Evolutionary conservation across 1,140 invertebrate species (phyloP), one percentile per base, ranked within the genome.

Genomic region (Caenorhabditis briggsae): DNA sequence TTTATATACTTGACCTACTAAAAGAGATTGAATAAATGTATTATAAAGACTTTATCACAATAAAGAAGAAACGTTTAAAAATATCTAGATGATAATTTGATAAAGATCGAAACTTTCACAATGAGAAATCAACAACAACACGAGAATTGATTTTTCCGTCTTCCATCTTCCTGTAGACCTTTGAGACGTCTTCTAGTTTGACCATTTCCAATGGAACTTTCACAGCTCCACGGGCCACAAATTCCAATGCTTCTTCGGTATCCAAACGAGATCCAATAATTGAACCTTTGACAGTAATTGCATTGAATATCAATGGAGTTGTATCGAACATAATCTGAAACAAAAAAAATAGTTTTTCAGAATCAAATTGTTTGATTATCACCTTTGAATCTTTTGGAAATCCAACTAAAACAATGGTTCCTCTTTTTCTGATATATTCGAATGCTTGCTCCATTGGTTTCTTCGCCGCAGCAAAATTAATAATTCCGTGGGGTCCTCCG

Each of bases 191-290:
- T 56, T 89, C 83, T 20, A 89, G 82, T 14, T 48, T 59, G 14
- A 83, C 55, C 12, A 88, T 25, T 59, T 89, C 87, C 20, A 88
- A 50, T n/a, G 88, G 88, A 11, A 86, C 48, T 25, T 89, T 89
- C 41, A 89, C 84, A 11, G 56, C n/a, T 86, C 87, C 88, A 53
- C 87, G 74, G 43, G 64, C 25, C 2, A 89, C 53, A 50, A 89
- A 89, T 16, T 82, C 88, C 23, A 89, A 18, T 8, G 88, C 87
- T 33, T 88, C 88, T 53, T 89, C 84, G 12, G 56, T 50, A 58
- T 89, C 88, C 14, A 74, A 55, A 18, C 88, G 87, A 56, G 50
- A 82, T 20, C 88, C 88, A 16, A 88, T 55, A 12, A 86, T 12
- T 41, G 55, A 64, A 25, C 85, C 86, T 53, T 87, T 87, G 48